Conservation (phyloP, 2,113 vertebrate genomes). For the Vulpes vulpes region DNA sequence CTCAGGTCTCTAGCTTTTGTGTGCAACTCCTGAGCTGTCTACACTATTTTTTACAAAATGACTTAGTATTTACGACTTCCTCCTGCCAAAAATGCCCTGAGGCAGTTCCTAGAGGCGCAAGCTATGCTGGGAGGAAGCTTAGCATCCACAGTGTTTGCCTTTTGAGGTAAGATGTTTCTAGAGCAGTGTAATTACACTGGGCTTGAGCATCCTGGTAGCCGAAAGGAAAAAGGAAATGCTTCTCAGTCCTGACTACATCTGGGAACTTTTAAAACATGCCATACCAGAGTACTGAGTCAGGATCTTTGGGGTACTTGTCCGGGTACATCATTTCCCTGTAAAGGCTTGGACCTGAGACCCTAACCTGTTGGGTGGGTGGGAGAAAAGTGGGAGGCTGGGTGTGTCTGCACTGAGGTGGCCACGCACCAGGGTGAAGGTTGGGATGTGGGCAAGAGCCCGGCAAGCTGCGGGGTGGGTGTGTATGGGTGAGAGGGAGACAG, state of each 20-base stretch:
- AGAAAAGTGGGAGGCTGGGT: neutral
- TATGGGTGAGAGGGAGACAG: neutral
- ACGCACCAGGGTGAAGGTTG: neutral
- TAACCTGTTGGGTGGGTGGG: neutral
- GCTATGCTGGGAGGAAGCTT: neutral
- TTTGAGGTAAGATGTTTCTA: neutral
- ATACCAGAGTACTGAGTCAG: too few species aligned
- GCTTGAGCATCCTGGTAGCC: neutral
- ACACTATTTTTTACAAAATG: neutral
- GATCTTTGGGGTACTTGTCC: neutral
- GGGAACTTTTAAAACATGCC: neutral
- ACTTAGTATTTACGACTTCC: neutral
- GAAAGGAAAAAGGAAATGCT: neutral
- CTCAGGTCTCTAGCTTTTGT: neutral
- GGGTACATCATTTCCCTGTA: neutral
- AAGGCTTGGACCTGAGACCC: neutral
- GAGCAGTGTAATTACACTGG: neutral
- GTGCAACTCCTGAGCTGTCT: neutral
- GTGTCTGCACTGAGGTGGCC: neutral
- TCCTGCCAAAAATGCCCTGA: neutral
- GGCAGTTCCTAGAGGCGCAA: neutral
- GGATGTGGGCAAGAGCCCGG: neutral
- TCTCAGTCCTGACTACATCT: neutral
- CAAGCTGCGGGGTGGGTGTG: accelerated
- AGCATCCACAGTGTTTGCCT: neutral